Evolutionary conservation across 1,140 invertebrate species (phyloP).

Genomic region (Samia ricini): DNA sequence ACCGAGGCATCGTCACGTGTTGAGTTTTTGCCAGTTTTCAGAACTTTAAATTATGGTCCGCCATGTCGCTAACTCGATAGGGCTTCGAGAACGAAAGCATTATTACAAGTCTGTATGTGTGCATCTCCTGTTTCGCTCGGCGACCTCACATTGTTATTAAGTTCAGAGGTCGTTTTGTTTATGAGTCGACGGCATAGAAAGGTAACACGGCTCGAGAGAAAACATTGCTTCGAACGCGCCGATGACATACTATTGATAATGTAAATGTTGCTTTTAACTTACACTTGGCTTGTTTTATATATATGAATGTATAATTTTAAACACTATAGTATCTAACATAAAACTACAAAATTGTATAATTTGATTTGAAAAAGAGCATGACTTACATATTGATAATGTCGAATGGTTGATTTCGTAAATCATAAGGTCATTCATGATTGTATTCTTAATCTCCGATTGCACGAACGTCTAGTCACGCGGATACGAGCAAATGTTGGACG

Average conservation of each 20-base stretch:
- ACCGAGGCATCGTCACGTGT: constrained; percentile 38
- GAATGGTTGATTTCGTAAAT: constrained; percentile 37
- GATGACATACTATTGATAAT: constrained; percentile 74
- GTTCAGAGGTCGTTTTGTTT: constrained; percentile 73
- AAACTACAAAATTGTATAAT: not conserved
- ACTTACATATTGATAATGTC: constrained; percentile 31
- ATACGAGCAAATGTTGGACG: constrained; percentile 37
- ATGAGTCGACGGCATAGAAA: constrained; percentile 71
- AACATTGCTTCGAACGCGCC: constrained; percentile 54
- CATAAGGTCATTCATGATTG: constrained; percentile 51
- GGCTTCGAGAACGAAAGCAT: constrained; percentile 44
- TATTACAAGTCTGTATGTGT: constrained; percentile 57
- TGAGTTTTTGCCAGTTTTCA: constrained; percentile 38
- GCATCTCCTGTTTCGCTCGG: constrained; percentile 70
- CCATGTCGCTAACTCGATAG: constrained; percentile 52
- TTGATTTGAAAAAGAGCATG: not conserved
- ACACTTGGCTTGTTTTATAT: constrained; percentile 18
- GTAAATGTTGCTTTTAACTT: constrained; percentile 61
- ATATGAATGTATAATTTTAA: no score
- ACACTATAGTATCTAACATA: no score
- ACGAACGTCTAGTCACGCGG: constrained; percentile 56
- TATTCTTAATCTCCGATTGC: constrained; percentile 43
- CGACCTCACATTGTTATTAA: constrained; percentile 71
- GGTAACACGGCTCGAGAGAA: constrained; percentile 70
- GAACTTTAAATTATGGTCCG: constrained; percentile 41